Evolutionary conservation across 2,888 invertebrate genomes (phyloP).

Genomic region (Drosophila antonietae): DNA sequence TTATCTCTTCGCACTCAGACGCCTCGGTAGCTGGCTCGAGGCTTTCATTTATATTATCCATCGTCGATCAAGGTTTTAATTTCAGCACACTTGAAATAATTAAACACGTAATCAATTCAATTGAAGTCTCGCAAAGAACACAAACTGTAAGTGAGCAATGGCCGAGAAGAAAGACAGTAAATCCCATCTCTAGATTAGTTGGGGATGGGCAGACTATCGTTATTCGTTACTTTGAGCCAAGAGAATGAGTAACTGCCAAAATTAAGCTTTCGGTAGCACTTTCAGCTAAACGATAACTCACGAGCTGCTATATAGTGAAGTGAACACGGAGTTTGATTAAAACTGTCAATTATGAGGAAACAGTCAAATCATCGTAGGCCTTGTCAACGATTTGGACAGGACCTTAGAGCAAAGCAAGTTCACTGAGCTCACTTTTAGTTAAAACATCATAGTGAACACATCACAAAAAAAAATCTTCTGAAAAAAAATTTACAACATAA

Average conservation of each 20-base stretch:
- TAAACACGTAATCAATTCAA: not conserved
- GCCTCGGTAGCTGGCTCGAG: not conserved
- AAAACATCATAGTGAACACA: conserved; percentile 32
- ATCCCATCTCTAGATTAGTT: not conserved
- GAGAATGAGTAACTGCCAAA: not conserved
- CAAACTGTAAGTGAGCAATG: accelerated
- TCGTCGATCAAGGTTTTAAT: not conserved
- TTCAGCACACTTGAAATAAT: not conserved
- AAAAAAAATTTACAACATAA: conserved; percentile 9
- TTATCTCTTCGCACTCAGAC: accelerated
- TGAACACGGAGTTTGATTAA: not conserved
- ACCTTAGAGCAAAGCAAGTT: not conserved
- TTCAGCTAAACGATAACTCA: not conserved
- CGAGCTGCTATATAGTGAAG: too few species aligned
- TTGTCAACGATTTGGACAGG: not conserved
- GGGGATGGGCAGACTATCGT: not conserved
- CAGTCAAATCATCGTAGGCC: conserved; percentile 18
- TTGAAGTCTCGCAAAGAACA: accelerated
- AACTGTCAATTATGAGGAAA: not conserved
- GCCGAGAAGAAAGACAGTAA: not conserved
- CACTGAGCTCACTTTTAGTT: conserved; percentile 20
- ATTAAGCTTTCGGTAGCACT: not conserved
- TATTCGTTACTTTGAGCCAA: not conserved
- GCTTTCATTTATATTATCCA: not conserved
- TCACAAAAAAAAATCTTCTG: conserved; percentile 5